These are phyloP conservation scores for Anser cygnoides DNA, from an alignment of 2,113 vertebrate species.

Conservation along the genomic window DNA sequence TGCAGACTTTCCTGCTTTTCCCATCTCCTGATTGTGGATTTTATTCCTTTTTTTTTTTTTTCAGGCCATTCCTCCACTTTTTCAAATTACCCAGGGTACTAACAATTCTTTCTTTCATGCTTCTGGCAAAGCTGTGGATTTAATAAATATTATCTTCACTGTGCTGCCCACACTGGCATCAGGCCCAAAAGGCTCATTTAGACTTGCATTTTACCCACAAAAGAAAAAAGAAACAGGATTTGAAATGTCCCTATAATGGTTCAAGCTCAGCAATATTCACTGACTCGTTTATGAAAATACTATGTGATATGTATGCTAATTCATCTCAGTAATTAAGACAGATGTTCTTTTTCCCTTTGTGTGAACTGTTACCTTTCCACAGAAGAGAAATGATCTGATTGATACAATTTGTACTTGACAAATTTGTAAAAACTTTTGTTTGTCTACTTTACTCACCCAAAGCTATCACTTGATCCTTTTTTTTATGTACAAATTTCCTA, in stretches of 20 bases:
- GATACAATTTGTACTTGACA: too few relatives aligned
- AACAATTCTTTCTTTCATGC: not conserved
- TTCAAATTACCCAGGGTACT: too few relatives aligned
- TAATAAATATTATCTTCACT: not conserved
- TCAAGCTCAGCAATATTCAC: not conserved
- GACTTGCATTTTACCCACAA: not conserved
- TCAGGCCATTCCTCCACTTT: not conserved
- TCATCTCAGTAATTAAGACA: not conserved
- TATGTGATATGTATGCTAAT: not conserved
- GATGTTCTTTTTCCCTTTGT: not conserved
- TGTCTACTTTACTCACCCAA: not conserved
- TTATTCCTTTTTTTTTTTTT: not conserved
- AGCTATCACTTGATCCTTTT: not conserved
- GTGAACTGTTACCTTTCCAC: not conserved
- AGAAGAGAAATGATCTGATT: not conserved
- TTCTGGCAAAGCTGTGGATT: not conserved
- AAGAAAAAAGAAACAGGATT: not conserved
- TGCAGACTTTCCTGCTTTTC: not conserved
- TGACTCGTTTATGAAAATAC: not conserved
- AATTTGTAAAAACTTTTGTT: not conserved
- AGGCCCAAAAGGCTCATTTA: not conserved
- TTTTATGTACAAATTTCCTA: not conserved
- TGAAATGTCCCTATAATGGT: not conserved
- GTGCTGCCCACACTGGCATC: not conserved
- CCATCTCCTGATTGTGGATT: not conserved